Base-by-base conservation (phyloP, 2,113 vertebrate species). In the Triplophysa rosa region DNA sequence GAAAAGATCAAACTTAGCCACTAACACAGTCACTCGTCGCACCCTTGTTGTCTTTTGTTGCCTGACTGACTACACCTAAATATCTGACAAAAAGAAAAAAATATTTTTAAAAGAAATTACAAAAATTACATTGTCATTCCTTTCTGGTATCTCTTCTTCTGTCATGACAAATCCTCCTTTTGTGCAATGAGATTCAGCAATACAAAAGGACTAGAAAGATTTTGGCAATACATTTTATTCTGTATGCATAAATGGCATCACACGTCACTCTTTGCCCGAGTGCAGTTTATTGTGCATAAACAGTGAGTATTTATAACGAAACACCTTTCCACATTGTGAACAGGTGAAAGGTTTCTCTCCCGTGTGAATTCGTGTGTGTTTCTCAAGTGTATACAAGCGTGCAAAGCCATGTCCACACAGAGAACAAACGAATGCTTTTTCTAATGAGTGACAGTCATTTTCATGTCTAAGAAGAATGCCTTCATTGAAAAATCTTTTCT, bases 361-460 rank as follows among this genome's bases (percentile, higher is more conserved):
- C 0, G 72, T 80, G 47, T 83, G 82, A 49, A 70, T 83, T 19
- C 66, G 77, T 3, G 4, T 70, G 77, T 83, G 77, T 23, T 83
- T 83, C 16, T 64, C 8, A 1, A 83, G 58, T 0, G 72, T 59
- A 14, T n/a, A 1, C 7, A 58, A 6, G 8, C 70, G 70, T 29
- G 72, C 61, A 14, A 83, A 83, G n/a, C 63, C 9, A 11, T 40
- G 12, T 37, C 77, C 77, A 45, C 70, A 83, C n/a, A 79, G 3
- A 0, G 82, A 54, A 19, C 82, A 83, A 1, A 3, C 13, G 19
- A 42, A 75, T 11, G n/a, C 6, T 17, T 67, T 59, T 16, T 58
- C 54, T 47, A 70, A 65, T 2, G 71, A 80, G 21, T 77, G 74
- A 66, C 17, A 66, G n/a, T 77, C 47, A 2, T 10, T 1, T 5